Evolutionary conservation across 2,888 invertebrate species (phyloP).

Genomic region (Drosophila subquinaria): DNA sequence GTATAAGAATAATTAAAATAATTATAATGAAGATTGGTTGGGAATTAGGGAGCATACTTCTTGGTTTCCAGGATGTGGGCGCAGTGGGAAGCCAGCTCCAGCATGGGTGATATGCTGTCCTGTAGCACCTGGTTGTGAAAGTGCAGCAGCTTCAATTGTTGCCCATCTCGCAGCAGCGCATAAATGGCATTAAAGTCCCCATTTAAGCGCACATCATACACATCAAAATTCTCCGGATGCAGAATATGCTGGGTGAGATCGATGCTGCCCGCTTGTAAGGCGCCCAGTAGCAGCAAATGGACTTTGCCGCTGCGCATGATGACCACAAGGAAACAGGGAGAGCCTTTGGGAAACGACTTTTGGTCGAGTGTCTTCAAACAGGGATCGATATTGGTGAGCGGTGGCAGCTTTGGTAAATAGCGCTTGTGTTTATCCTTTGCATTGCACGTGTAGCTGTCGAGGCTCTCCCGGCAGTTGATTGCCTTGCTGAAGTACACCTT

Average conservation of each 20-base stretch:
- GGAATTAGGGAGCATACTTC: slow-evolving; percentile 76
- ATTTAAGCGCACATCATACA: slow-evolving; percentile 89
- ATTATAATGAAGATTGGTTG: not conserved
- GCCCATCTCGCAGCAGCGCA: slow-evolving; percentile 87
- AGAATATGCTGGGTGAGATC: slow-evolving; percentile 87
- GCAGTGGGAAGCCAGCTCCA: slow-evolving; percentile 90
- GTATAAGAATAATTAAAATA: not conserved
- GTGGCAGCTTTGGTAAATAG: slow-evolving; percentile 87
- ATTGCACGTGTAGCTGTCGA: slow-evolving; percentile 65
- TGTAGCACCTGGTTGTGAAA: slow-evolving; percentile 84
- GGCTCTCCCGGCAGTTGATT: slow-evolving; percentile 71
- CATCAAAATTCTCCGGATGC: slow-evolving; percentile 87
- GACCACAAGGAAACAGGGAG: slow-evolving; percentile 91
- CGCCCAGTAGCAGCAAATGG: slow-evolving; percentile 93
- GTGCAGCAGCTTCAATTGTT: slow-evolving; percentile 88
- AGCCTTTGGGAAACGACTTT: slow-evolving; percentile 87
- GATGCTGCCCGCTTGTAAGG: slow-evolving; percentile 92
- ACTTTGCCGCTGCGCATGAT: slow-evolving; percentile 91
- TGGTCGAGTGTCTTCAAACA: slow-evolving; percentile 86
- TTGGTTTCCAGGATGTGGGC: slow-evolving; percentile 90
- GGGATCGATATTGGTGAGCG: slow-evolving; percentile 87
- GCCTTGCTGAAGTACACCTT: slow-evolving; percentile 90
- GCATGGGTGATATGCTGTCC: slow-evolving; percentile 83
- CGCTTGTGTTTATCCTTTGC: slow-evolving; percentile 68
- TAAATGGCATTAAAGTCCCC: slow-evolving; percentile 90